Evolutionary conservation across 2,113 vertebrate species (phyloP), one percentile per base, ranked within the genome.

Genomic region (Clarias gariepinus): DNA sequence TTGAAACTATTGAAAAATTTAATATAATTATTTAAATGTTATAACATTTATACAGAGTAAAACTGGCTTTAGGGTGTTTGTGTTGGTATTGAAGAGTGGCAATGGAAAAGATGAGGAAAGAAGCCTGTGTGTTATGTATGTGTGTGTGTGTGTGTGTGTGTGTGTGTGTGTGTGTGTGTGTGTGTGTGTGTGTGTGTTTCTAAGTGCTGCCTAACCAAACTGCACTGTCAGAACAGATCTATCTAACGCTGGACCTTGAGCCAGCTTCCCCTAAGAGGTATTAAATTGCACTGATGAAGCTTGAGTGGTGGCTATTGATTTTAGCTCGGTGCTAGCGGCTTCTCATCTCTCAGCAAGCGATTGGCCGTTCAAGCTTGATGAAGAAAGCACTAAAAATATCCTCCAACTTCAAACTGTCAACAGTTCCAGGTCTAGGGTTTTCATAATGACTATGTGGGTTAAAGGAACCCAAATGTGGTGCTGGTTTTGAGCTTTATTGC

Each of bases 231-330:
- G 87, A 86, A 64, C 73, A 77, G 76, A 85, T 86, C 82, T 68
- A 77, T 85, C 78, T 90, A 88, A 86, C 25, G 86, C 64, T 69
- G 85, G 86, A 87, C 53, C 86, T 81, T 88, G 88, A 88, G 77
- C 73, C 25, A 77, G 83, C 85, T 87, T 71, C 84, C 81, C 81
- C 57, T 69, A 87, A 88, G 23, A 89, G 82, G 86, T 87, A 57
- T 89, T 88, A 87, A 87, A 88, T 91, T 84, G 87, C 86, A 74
- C 84, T 87, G 87, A 90, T 90, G 88, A 89, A 91, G 87, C 86
- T 55, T 77, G 80, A 82, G 83, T 88, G 88, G 86, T 83, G 30
- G 84, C 68, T 90, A 89, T 90, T 89, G 85, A 90, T 86, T 87
- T 89, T 28, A 88, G 63, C 81, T 78, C 58, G 23, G 63, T 60